Base-by-base conservation (phyloP, 2,113 vertebrate species). In the Sorex araneus region DNA sequence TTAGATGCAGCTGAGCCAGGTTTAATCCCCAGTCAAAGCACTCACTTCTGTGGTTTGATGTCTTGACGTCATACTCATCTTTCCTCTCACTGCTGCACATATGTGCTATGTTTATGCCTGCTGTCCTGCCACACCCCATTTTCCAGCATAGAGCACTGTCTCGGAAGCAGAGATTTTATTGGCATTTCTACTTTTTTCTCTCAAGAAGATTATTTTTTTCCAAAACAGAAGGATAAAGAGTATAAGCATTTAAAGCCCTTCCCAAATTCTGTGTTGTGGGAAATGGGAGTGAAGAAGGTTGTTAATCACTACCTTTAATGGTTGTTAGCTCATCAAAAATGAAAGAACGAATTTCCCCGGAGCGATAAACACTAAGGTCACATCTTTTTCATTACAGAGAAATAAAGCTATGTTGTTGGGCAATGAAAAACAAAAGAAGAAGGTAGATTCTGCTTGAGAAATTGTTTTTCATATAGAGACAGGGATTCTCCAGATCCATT, bases 361-460 rank as follows among this genome's bases (percentile, higher is more conserved):
- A 57, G 64, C 60, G 87, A 60, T 76, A 81, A 94, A 83, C 18
- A 82, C 28, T 30, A 74, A 92, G 74, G 11, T n/a, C 32, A 81
- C 47, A 47, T 60, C 15, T 93, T 92, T 88, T 84, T 73, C 91
- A 77, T 90, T 88, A 79, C 28, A 90, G 60, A 93, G 74, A 95
- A 76, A 82, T 70, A 93, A 96, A 90, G 27, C 13, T 43, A 88
- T 66, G 7, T 70, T 23, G 5, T 34, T 57, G 28, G 54, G 45
- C 16, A 32, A 69, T 47, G 85, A 83, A 76, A 88, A 36, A 91
- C 23, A 45, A 76, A 70, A 8, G 18, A 67, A 69, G 50, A 60
- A 73, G 67, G 82, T 12, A 82, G 23, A 3, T 54, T 32, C 63
- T 95, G 84, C 64, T 36, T 28, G 63, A 84, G 87, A 89, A 79